These are phyloP conservation scores for Dysdera silvatica DNA, from an alignment of 1,140 invertebrate genomes.

Conservation along the genomic window DNA sequence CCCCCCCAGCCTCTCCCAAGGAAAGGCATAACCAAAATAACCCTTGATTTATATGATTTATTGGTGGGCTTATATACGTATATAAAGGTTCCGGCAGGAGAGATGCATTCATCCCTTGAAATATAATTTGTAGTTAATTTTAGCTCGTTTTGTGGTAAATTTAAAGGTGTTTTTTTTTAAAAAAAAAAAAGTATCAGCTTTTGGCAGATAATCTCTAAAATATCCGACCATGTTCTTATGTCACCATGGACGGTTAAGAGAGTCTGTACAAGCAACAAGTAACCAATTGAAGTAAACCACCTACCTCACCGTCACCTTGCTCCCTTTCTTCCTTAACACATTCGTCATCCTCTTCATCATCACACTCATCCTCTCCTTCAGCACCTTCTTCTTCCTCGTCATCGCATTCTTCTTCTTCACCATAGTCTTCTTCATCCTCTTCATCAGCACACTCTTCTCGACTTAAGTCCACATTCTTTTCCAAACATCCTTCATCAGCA, in stretches of 20 bases:
- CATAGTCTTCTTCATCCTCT: conserved; percentile 33
- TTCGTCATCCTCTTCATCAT: conserved; percentile 37
- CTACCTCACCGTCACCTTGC: conserved; percentile 45
- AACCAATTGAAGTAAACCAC: conserved; percentile 1
- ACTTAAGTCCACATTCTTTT: too few species aligned
- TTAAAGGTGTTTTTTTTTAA: conserved; percentile 6
- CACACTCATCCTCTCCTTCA: conserved; percentile 37
- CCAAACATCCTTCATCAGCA: too few species aligned
- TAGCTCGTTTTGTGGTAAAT: conserved; percentile 9
- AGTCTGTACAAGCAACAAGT: neutral
- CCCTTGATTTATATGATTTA: too few species aligned
- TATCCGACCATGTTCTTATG: neutral
- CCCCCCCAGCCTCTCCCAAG: too few species aligned
- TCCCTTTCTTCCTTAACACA: conserved; percentile 40
- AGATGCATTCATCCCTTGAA: too few species aligned
- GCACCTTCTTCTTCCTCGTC: conserved; percentile 32
- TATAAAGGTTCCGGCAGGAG: too few species aligned
- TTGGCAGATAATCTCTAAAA: neutral
- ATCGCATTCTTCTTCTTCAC: conserved; percentile 33
- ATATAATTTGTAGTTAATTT: conserved; percentile 17
- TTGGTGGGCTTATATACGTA: too few species aligned
- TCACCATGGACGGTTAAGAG: neutral
- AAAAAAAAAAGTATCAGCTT: neutral
- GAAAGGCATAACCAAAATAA: too few species aligned
- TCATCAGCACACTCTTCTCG: neutral